Evolutionary conservation across 1,140 invertebrate species (phyloP), one percentile per base, ranked within the genome.

Genomic region (Agrilus planipennis): DNA sequence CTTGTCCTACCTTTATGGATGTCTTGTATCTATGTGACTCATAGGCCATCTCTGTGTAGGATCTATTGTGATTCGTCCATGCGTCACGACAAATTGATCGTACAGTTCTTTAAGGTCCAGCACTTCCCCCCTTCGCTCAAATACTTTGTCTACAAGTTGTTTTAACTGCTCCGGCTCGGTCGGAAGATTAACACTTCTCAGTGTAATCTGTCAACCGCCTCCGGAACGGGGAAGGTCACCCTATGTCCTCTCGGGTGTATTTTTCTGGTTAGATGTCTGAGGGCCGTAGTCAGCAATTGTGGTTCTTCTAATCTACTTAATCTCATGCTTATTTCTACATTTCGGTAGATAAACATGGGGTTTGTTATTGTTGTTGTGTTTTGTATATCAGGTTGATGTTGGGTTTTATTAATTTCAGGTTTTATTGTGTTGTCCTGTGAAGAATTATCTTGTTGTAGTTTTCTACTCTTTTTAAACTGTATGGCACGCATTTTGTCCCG

Each of bases 151-250:
- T 20, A 40, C 7, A 2, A 30, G 15, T 11, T 11, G 2, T 2
- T 4, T 3, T 7, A 40, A 21, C 14, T 19, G 4, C 2, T 20
- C 10, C 2, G 2, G 4, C 4, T 40, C 38, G 2, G 38, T 31
- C 16, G 38, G 29, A 1, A 40, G 20, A 3, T 27, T 27, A 6
- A 2, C 22, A 12, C 38, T 14, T 12, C 14, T 39, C n/a, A 39
- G 22, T 1, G 25, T 22, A 6, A 39, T 39, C 37, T 28, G 14
- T 39, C 37, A 4, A 39, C 27, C 1, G 37, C 37, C 22, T 39
- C 37, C 15, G 22, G 37, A 2, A 10, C 14, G 1, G 37, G 37
- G n/a, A 39, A 39, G 1, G 23, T 29, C 0, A 39, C 17, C 4
- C 3, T 29, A 7, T 18, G 14, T 11, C 37, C 37, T 5, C 14